A percentile compares a stretch with the other conserved stretches of the same genome.
Conservation (phyloP, 1,140 invertebrate species). For the Laupala kohalensis region DNA sequence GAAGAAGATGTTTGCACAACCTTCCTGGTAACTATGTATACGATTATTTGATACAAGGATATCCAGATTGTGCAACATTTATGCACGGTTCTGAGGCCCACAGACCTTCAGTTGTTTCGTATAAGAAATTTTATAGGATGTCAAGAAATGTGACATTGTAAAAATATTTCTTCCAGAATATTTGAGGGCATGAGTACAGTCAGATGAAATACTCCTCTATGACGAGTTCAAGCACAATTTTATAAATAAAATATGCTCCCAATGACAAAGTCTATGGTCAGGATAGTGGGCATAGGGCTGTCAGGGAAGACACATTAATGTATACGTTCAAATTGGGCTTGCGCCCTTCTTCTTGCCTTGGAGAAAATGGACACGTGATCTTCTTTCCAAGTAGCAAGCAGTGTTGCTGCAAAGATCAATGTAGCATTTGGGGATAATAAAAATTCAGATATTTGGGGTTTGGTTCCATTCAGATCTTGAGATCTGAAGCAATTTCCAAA, state of each 20-base stretch:
- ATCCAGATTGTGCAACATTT: background rate
- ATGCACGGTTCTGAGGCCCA: background rate
- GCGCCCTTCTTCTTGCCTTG: background rate
- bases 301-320: background rate
- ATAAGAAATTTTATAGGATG: too few species aligned
- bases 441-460: background rate
- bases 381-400: background rate
- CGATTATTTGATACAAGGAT: background rate
- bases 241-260: background rate
- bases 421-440: background rate
- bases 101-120: background rate
- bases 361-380: background rate
- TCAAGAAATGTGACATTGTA: background rate
- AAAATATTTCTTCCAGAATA: background rate
- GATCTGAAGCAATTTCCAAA: background rate
- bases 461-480: background rate
- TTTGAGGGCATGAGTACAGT: background rate
- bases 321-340: background rate
- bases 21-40: background rate
- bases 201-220: background rate
- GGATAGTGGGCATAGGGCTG: background rate
- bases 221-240: background rate
- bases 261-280: background rate
- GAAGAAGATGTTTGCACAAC: background rate
- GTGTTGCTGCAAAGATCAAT: background rate